These are phyloP conservation scores for Leucophenga montana DNA, from an alignment of 2,888 invertebrate genomes.

Conservation along the genomic window DNA sequence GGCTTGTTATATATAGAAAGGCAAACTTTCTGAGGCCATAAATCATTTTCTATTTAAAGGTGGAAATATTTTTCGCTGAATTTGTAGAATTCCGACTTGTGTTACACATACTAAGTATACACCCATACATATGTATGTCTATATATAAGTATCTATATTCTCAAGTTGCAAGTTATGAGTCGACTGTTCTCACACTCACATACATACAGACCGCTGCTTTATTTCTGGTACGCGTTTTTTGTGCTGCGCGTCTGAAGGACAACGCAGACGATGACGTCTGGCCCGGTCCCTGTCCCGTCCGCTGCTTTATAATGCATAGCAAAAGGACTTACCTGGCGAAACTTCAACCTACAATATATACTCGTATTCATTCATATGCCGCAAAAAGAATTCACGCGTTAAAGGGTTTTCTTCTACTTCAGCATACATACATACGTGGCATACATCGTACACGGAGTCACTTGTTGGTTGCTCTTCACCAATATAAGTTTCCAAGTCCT, in stretches of 20 bases:
- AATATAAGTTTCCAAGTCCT: background rate
- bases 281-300: too few relatives aligned
- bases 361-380: too few relatives aligned
- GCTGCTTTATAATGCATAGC: background rate
- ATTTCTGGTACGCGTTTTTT: background rate
- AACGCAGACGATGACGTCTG: background rate
- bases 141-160: conserved; percentile 5
- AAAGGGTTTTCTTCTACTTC: background rate
- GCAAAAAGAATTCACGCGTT: background rate
- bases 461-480: too few relatives aligned
- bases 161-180: conserved; percentile 5
- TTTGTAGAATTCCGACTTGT: conserved; percentile 55
- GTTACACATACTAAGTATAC: background rate
- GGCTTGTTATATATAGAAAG: background rate
- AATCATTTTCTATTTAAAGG: conserved; percentile 63
- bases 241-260: background rate
- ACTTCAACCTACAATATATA: background rate
- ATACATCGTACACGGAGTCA: too few relatives aligned
- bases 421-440: too few relatives aligned
- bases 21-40: conserved; percentile 62
- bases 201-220: background rate
- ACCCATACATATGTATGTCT: background rate
- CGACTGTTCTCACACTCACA: background rate
- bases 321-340: background rate
- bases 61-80: conserved; percentile 66